Evolutionary conservation across 2,797 vertebrate genomes (phyloP), one percentile per base, ranked within the genome.

Genomic region (Rhinella marina): DNA sequence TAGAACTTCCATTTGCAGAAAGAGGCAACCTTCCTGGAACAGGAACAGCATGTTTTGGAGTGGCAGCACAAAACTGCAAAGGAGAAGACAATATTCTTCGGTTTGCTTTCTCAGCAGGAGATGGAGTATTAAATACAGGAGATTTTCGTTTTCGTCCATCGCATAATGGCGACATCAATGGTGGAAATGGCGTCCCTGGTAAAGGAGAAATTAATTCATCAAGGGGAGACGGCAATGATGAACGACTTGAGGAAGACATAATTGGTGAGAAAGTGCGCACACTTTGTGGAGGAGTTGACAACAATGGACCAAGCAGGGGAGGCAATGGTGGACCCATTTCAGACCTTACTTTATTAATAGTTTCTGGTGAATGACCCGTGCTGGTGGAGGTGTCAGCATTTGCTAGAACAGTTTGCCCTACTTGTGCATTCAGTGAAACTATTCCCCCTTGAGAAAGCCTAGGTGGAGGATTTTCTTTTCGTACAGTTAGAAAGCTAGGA

Each of bases 1-100:
- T 87, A 1, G 94, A 82, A 2, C 90, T 90, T 6, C 95, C 93
- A 0, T 95, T 89, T 0, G 97, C 93, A 0, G 95, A 90, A 0
- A 92, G 84, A 0, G 98, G 98, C 75, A 99, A 93, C 27, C 98
- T 94, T 76, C 98, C 98, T 0, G 98, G 98, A 68, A 99, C 98
- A 0, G 98, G 98, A 56, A 99, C 95, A 0, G 98, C 98, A 0
- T 99, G 98, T 91, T 99, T 99, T 17, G 98, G 98, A 48, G 98
- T 99, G 13, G 96, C 96, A 13, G 97, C 96, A 88, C 98, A 98
- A 50, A 99, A 99, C 90, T 98, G 98, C 90, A 99, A 92, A 1
- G 98, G 98, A 0, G 98, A 99, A 0, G 97, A 96, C 56, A 90
- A 0, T n/a, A 94, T 95, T 89, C 95, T 95, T 80, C 92, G 91